These are phyloP conservation scores for Clarias laeviceps DNA, from an alignment of 2,797 vertebrate species.

Conservation along the genomic window DNA sequence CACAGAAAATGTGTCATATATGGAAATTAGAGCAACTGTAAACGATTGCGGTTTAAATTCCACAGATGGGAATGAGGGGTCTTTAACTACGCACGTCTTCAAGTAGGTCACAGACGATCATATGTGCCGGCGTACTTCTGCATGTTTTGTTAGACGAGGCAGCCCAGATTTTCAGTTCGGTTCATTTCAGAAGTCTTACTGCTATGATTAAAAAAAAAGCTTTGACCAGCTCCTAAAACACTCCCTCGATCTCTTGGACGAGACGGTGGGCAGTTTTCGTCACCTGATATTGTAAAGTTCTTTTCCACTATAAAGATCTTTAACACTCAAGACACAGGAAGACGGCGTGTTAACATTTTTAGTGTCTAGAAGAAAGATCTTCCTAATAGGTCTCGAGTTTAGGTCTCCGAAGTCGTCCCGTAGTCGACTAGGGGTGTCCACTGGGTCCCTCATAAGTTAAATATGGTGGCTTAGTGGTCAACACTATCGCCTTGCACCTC, in stretches of 20 bases:
- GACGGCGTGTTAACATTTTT: too few relatives aligned
- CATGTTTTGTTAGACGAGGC: background rate
- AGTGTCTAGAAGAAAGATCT: too few relatives aligned
- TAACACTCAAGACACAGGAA: too few relatives aligned
- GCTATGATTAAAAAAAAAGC: background rate
- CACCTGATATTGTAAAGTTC: background rate
- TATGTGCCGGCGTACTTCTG: background rate
- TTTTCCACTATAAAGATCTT: too few relatives aligned
- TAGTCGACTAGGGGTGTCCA: too few relatives aligned
- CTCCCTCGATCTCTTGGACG: background rate
- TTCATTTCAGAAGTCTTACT: too few relatives aligned
- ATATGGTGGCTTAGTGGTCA: too few relatives aligned
- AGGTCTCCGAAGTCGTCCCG: too few relatives aligned
- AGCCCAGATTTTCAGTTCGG: background rate
- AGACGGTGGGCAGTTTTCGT: background rate
- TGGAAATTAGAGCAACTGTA: conserved; percentile 23
- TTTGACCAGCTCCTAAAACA: background rate
- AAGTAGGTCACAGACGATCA: conserved; percentile 6
- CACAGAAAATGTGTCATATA: conserved; percentile 4
- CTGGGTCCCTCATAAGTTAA: too few relatives aligned
- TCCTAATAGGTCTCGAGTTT: too few relatives aligned
- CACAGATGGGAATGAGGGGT: conserved; percentile 16
- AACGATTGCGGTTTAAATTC: conserved; percentile 12
- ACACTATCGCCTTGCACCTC: too few relatives aligned
- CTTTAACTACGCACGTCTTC: conserved; percentile 7